phyloP scores from a whole-genome alignment of 2,113 vertebrate genomes.

The Perognathus longimembris region DNA sequence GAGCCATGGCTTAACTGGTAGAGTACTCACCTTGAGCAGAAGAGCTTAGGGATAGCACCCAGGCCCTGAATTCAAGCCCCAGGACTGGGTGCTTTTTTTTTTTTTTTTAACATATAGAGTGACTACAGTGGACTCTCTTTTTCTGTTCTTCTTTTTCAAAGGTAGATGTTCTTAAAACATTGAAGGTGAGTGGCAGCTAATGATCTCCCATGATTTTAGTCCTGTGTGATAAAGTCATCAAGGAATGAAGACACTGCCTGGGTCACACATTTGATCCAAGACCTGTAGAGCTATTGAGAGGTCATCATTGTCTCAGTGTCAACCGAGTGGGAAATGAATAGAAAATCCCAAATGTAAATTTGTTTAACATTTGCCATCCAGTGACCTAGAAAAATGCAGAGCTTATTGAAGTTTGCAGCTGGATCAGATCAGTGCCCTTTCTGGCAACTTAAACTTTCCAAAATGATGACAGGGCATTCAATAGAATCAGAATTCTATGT shows the following conservation, averaged over 20 bases:
- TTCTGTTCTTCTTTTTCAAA: constrained; percentile 7
- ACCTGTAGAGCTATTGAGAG: constrained; percentile 22
- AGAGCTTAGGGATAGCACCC: no score
- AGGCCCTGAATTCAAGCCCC: no score
- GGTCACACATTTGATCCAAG: constrained; percentile 17
- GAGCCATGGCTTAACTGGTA: no score
- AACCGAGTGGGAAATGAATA: constrained; percentile 69
- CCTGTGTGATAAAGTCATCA: constrained; percentile 65
- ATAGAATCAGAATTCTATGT: constrained; percentile 39
- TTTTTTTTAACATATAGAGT: background rate
- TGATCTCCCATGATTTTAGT: background rate
- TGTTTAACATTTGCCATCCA: constrained; percentile 77
- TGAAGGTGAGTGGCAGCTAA: background rate
- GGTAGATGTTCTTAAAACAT: background rate
- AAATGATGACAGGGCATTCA: constrained; percentile 37
- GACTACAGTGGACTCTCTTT: background rate
- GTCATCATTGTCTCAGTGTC: constrained; percentile 69
- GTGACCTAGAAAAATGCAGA: constrained; percentile 74
- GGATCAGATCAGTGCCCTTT: constrained; percentile 66
- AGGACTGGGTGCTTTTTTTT: no score
- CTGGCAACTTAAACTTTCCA: constrained; percentile 59
- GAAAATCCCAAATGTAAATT: constrained; percentile 81
- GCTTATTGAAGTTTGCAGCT: constrained; percentile 74
- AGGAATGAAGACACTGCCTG: background rate
- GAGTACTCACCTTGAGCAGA: no score